Evolutionary conservation across 1,140 invertebrate species (phyloP), one percentile per base, ranked within the genome.

Genomic region (Drosophila hydei): DNA sequence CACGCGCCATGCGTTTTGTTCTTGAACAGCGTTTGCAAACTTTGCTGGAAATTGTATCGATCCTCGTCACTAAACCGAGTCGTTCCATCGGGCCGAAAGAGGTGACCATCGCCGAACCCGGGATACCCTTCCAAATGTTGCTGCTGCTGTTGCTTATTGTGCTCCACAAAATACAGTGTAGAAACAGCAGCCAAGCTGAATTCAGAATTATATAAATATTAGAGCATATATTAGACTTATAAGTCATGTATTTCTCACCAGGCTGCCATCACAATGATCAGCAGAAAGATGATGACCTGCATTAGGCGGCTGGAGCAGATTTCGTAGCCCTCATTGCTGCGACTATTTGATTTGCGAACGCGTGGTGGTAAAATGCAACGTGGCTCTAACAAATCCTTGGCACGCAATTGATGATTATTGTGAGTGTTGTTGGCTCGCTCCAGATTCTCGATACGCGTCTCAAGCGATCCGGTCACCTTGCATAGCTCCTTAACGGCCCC

Each of bases 401-500:
- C 85, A 65, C 79, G 76, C 71, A 77, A 47, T 77, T 91, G 91
- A 27, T 88, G 77, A 63, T 55, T 87, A 58, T 89, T 89, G 19
- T 77, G 55, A 30, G 45, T 61, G 16, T 43, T 76, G 19, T 72
- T 83, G 25, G 87, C 85, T 9, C 80, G 79, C 91, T 99, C 98
- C 58, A 99, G 92, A 88, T 98, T 95, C 83, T 97, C 96, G 61
- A 99, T 98, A 73, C 97, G 93, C 2, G 95, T 97, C 91, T 98
- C 97, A 63, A 99, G 93, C 89, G 97, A 97, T 45, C 97, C 97
- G 0, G 98, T 99, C 18, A 99, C 96, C 92, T 98, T 98, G 92
- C 97, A 98, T 62, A 99, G 92, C 92, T 99, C 98, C 92, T 99
- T 98, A 0, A 99, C 98, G 6, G 98, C 98, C 2, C 98, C 98